Conservation (phyloP, 2,888 invertebrate species). For the Branchipolynoe longqiensis region DNA sequence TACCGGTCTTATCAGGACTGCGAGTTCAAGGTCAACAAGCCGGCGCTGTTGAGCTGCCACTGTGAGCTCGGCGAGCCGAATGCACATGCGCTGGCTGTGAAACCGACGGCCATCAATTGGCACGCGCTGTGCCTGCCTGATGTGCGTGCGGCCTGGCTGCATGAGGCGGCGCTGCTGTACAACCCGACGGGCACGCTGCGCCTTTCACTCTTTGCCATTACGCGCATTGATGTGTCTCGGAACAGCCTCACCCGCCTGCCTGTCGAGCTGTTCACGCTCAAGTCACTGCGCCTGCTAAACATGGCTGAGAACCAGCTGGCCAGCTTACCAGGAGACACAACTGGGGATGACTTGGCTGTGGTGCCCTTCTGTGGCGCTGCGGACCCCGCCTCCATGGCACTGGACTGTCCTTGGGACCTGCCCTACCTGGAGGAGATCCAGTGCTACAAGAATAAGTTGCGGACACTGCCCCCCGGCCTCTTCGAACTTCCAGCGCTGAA, state of each 20-base stretch:
- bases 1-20: slow-evolving; percentile 91
- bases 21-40: slow-evolving; percentile 93
- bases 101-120: slow-evolving; percentile 91
- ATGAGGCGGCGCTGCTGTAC: slow-evolving; percentile 90
- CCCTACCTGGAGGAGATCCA: slow-evolving; percentile 94
- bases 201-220: slow-evolving; percentile 92
- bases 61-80: not conserved
- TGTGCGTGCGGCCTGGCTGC: slow-evolving; percentile 90
- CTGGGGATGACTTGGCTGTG: not conserved
- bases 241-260: slow-evolving; percentile 92
- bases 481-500: slow-evolving; percentile 90
- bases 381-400: not conserved
- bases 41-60: slow-evolving; percentile 84
- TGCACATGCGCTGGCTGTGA: slow-evolving; percentile 46
- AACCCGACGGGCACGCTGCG: slow-evolving; percentile 87
- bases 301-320: slow-evolving; percentile 90
- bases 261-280: slow-evolving; percentile 88
- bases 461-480: slow-evolving; percentile 87
- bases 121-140: slow-evolving; percentile 86
- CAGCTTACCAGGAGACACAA: slow-evolving; percentile 81
- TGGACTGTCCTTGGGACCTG: slow-evolving; percentile 69
- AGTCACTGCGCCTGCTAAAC: slow-evolving; percentile 92
- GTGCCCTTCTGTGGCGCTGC: not conserved
- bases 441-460: slow-evolving; percentile 91
- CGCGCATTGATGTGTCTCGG: slow-evolving; percentile 94